Conservation (phyloP, 2,888 invertebrate species). For the Xylota sylvarum region DNA sequence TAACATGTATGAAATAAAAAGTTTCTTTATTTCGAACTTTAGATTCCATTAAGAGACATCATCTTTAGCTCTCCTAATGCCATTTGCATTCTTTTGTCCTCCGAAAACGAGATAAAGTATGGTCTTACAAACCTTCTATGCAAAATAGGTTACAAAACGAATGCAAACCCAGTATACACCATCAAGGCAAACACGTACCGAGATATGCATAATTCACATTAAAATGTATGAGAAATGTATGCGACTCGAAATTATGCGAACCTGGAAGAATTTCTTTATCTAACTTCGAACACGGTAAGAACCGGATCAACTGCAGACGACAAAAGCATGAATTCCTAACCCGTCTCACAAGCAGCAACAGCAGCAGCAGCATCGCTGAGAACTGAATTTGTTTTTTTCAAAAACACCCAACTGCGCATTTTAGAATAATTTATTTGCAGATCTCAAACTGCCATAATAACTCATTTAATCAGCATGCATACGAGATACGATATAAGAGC, state of each 20-base stretch:
- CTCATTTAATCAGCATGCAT: conserved; percentile 65
- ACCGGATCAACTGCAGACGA: conserved; percentile 57
- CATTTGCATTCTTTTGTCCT: too few species aligned
- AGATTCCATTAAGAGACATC: too few species aligned
- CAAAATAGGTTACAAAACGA: neutral
- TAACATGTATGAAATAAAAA: too few species aligned
- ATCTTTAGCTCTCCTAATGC: too few species aligned
- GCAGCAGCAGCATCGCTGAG: conserved; percentile 16
- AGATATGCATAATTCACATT: conserved; percentile 8
- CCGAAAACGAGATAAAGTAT: too few species aligned
- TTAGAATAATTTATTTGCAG: conserved; percentile 53
- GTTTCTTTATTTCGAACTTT: too few species aligned
- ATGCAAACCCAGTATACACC: neutral
- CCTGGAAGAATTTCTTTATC: conserved; percentile 46
- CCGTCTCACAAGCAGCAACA: neutral
- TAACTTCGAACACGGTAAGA: conserved; percentile 48
- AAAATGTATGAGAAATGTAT: neutral
- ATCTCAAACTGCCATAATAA: conserved; percentile 67
- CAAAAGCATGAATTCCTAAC: conserved; percentile 27
- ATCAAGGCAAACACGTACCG: conserved; percentile 17
- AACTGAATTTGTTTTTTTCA: conserved; percentile 36
- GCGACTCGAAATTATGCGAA: conserved; percentile 41
- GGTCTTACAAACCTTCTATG: too few species aligned
- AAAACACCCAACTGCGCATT: conserved; percentile 48
- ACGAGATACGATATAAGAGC: conserved; percentile 41